These are phyloP conservation scores for Drosophila biarmipes DNA, from an alignment of 1,140 invertebrate species.

Conservation along the genomic window DNA sequence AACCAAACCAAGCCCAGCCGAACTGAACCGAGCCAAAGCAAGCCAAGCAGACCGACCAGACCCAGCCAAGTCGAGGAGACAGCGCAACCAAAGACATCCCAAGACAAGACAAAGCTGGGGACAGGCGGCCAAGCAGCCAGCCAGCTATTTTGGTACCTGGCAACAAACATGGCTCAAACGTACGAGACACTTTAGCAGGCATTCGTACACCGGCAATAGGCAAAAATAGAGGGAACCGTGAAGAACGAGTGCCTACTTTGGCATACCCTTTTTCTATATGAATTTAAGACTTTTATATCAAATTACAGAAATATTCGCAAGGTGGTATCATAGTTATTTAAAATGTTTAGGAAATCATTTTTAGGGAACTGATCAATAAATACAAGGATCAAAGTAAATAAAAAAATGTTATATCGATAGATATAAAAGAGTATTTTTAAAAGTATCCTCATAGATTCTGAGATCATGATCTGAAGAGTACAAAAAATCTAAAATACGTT, in stretches of 20 bases:
- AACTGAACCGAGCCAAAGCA: conserved; percentile 9
- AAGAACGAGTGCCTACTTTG: neutral
- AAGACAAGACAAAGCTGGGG: conserved; percentile 25
- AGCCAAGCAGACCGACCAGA: conserved; percentile 25
- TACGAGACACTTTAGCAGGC: conserved; percentile 38
- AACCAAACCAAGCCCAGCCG: conserved; percentile 27
- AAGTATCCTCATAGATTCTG: no score
- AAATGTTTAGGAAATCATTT: no score
- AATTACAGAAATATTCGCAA: no score
- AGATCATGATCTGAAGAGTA: no score
- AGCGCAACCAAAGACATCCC: neutral
- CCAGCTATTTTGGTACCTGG: conserved; percentile 38
- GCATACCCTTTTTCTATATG: neutral
- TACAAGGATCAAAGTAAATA: no score
- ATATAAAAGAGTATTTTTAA: no score
- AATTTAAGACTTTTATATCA: no score
- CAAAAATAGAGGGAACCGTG: conserved; percentile 24
- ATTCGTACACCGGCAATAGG: conserved; percentile 30
- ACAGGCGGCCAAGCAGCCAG: conserved; percentile 20
- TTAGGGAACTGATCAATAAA: no score
- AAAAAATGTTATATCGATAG: no score
- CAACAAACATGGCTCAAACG: conserved; percentile 44
- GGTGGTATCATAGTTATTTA: no score
- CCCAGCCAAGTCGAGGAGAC: conserved; percentile 8
- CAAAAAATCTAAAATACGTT: no score